Evolutionary conservation across 2,888 invertebrate species (phyloP), one percentile per base, ranked within the genome.

Genomic region (Lasioglossum villosulum): DNA sequence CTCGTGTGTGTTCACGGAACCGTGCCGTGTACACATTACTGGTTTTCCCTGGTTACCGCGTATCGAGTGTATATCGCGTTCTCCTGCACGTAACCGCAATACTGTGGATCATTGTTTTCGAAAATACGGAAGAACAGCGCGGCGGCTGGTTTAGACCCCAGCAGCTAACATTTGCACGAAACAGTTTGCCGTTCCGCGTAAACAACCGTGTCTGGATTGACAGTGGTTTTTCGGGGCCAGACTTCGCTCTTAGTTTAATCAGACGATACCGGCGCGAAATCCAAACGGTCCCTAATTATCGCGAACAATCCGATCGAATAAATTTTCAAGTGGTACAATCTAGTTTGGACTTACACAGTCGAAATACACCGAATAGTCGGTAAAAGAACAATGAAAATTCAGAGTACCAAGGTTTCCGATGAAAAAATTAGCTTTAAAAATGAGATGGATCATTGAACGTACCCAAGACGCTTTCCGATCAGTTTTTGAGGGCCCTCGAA

Each of bases 21-120:
- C 85, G 78, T 83, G 79, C 72, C 81, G 78, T 86, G 89, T 88
- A 88, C 88, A 86, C 86, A 89, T 86, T 84, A 90, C 88, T 82
- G 85, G 83, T 82, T 88, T 85, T 89, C 88, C 85, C 83, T 37
- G 82, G 71, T 80, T 84, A 76, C 87, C 81, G 75, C 77, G 82
- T 81, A 88, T 90, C 77, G 86, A 89, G 72, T 78, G 76, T 87
- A 78, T 80, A 78, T 80, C 83, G 82, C 80, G 76, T 75, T 81
- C 83, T 83, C 80, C 82, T 79, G 72, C 84, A 27, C 79, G 68
- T 76, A 86, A 86, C 86, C 81, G 80, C 78, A 73, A 86, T 78
- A 81, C 79, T 39, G 80, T 68, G 83, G 81, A 86, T 90, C 85
- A 90, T 90, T 90, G 86, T 90, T 89, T 84, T 75, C 74, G 80